Percentiles rank a stretch among this genome's conserved stretches.
Conservation (phyloP, 2,888 invertebrate genomes). For the Cloeon dipterum region DNA sequence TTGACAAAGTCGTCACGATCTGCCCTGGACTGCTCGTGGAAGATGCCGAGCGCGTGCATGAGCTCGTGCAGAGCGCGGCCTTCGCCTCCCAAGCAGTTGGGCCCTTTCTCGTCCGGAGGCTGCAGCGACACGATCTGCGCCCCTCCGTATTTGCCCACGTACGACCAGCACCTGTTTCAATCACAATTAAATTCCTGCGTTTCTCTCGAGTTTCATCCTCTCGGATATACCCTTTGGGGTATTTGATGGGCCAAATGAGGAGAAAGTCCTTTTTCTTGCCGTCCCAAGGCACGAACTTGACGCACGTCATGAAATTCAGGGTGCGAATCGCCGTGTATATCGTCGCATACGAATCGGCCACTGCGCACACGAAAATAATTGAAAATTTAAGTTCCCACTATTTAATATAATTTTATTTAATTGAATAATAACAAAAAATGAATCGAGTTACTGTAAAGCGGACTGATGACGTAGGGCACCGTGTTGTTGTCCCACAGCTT, state of each 20-base stretch:
- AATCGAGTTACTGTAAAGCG: slow-evolving; percentile 23
- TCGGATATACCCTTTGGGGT: slow-evolving; percentile 28
- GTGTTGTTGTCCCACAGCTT: slow-evolving; percentile 37
- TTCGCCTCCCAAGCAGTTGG: slow-evolving; percentile 38
- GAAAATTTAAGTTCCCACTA: not conserved
- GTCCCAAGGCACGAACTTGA: slow-evolving; percentile 38
- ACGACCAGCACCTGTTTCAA: slow-evolving; percentile 53
- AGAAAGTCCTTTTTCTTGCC: slow-evolving; percentile 35
- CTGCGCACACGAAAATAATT: slow-evolving; percentile 15
- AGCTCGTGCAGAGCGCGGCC: slow-evolving; percentile 60
- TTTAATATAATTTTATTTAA: slow-evolving; percentile 1
- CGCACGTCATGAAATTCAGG: slow-evolving; percentile 37
- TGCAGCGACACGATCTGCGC: slow-evolving; percentile 47
- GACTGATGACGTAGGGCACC: slow-evolving; percentile 39
- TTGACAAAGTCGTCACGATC: slow-evolving; percentile 48
- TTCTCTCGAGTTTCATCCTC: slow-evolving; percentile 4
- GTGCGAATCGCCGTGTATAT: slow-evolving; percentile 33
- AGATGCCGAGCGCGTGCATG: slow-evolving; percentile 59
- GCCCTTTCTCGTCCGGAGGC: slow-evolving; percentile 31
- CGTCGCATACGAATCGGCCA: slow-evolving; percentile 28
- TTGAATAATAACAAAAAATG: slow-evolving; percentile 2
- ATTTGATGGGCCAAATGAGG: slow-evolving; percentile 38
- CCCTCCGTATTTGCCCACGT: slow-evolving; percentile 48
- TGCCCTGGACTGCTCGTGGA: slow-evolving; percentile 55
- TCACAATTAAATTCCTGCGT: not conserved